Conservation (phyloP, 2,888 invertebrate species). For the Hoplodrina ambigua region DNA sequence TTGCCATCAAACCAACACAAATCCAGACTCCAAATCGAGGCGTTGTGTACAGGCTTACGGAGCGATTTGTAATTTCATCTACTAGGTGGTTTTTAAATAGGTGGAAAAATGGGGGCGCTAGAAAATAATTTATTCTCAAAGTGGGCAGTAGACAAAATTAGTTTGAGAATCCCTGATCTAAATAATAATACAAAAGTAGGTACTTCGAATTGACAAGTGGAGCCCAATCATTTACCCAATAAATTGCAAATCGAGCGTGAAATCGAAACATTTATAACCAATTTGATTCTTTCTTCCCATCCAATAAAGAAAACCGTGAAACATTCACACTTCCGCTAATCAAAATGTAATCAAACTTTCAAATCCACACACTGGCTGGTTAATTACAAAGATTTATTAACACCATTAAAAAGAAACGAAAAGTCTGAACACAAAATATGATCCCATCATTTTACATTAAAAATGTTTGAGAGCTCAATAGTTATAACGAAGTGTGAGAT, state of each 20-base stretch:
- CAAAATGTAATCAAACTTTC: slow-evolving; percentile 52
- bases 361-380: slow-evolving; percentile 36
- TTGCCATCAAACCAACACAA: too few relatives aligned
- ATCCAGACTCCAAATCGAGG: too few relatives aligned
- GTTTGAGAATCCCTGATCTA: too few relatives aligned
- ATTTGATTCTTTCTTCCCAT: slow-evolving; percentile 25
- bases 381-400: slow-evolving; percentile 52
- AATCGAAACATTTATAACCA: slow-evolving; percentile 12
- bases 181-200: too few relatives aligned
- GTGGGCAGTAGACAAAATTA: too few relatives aligned
- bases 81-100: too few relatives aligned
- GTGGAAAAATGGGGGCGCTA: too few relatives aligned
- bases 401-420: slow-evolving; percentile 52
- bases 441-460: slow-evolving; percentile 3
- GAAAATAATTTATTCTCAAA: too few relatives aligned
- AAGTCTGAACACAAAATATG: slow-evolving; percentile 42
- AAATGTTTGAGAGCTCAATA: not conserved
- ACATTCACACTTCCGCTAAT: slow-evolving; percentile 55
- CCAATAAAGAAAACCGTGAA: slow-evolving; percentile 46
- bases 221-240: not conserved
- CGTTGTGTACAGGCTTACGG: too few relatives aligned
- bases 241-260: slow-evolving; percentile 15
- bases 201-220: too few relatives aligned
- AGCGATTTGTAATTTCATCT: too few relatives aligned
- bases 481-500: slow-evolving; percentile 9